Percentiles rank a stretch among this genome's conserved stretches.
Conservation (phyloP, 2,888 invertebrate species). For the Latheticus oryzae region DNA sequence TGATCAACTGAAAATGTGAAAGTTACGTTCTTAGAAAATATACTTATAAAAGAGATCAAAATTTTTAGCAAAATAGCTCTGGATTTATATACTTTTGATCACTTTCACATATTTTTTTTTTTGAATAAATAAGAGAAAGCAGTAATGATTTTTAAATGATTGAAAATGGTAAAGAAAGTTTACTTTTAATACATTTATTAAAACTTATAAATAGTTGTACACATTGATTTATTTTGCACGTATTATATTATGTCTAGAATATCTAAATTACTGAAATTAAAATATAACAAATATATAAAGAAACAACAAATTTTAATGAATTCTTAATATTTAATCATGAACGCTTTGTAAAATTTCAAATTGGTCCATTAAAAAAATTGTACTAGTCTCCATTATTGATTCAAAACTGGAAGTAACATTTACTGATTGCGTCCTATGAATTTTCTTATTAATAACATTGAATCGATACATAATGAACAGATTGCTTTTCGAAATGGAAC, state of each 20-base stretch:
- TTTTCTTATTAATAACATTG: conserved; percentile 21
- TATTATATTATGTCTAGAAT: conserved; percentile 44
- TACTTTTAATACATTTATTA: conserved; percentile 51
- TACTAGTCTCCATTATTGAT: conserved; percentile 50
- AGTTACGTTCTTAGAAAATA: too few species aligned
- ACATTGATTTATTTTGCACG: conserved; percentile 40
- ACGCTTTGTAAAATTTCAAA: conserved; percentile 45
- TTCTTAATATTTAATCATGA: too few species aligned
- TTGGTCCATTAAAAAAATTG: conserved; percentile 58
- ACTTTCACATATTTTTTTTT: too few species aligned
- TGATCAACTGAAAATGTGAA: too few species aligned
- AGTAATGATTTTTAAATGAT: too few species aligned
- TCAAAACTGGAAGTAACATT: conserved; percentile 37
- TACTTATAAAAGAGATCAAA: too few species aligned
- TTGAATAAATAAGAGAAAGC: too few species aligned
- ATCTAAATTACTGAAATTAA: conserved; percentile 47
- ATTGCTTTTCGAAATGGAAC: conserved; percentile 26
- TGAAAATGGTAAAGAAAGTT: too few species aligned
- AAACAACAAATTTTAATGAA: conserved; percentile 45
- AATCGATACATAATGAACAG: conserved; percentile 21
- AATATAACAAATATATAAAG: conserved; percentile 50
- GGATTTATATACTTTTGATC: too few species aligned
- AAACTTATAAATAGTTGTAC: conserved; percentile 53
- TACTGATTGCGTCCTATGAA: conserved; percentile 21
- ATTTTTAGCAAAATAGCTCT: too few species aligned